These are phyloP conservation scores for Drosophila athabasca DNA, from an alignment of 1,140 invertebrate genomes.

Conservation along the genomic window DNA sequence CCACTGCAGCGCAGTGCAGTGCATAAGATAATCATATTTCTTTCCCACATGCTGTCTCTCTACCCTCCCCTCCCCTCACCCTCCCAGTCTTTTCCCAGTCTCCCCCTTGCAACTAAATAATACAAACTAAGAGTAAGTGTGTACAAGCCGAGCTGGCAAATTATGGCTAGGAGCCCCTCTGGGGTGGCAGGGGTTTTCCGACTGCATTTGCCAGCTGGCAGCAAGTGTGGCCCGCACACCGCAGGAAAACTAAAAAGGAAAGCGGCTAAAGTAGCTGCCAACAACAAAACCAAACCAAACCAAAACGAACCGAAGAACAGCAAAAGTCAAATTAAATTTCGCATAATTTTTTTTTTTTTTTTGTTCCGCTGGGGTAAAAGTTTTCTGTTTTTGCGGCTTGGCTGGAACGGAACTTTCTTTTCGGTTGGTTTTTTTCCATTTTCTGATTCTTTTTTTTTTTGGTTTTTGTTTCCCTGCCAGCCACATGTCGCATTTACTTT, in stretches of 20 bases:
- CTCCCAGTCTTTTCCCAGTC: not conserved
- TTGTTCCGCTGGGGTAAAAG: constrained; percentile 41
- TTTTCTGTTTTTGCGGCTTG: constrained; percentile 80
- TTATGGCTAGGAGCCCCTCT: constrained; percentile 56
- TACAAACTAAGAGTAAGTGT: constrained; percentile 61
- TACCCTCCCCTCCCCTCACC: not conserved
- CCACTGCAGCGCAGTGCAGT: constrained; percentile 58
- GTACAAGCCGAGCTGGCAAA: constrained; percentile 77
- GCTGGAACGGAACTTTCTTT: constrained; percentile 61
- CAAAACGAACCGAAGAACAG: constrained; percentile 30
- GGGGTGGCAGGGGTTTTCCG: constrained; percentile 17
- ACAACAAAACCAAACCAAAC: constrained; percentile 25
- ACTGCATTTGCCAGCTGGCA: constrained; percentile 68
- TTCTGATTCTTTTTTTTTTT: constrained; percentile 41
- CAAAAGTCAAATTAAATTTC: constrained; percentile 82
- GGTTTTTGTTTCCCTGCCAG: constrained; percentile 49
- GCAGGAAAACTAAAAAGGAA: constrained; percentile 60
- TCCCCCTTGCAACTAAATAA: constrained; percentile 64
- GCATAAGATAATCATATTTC: constrained; percentile 75
- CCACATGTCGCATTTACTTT: constrained; percentile 76
- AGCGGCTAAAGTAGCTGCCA: constrained; percentile 70
- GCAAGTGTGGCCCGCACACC: constrained; percentile 7
- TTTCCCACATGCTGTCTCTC: constrained; percentile 35
- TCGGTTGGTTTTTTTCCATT: constrained; percentile 38
- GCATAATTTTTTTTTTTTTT: constrained; percentile 77